Percentiles rank a stretch among this genome's conserved stretches.
These are phyloP conservation scores for Limnephilus auricula DNA, from an alignment of 2,888 invertebrate species.

Conservation along the genomic window DNA sequence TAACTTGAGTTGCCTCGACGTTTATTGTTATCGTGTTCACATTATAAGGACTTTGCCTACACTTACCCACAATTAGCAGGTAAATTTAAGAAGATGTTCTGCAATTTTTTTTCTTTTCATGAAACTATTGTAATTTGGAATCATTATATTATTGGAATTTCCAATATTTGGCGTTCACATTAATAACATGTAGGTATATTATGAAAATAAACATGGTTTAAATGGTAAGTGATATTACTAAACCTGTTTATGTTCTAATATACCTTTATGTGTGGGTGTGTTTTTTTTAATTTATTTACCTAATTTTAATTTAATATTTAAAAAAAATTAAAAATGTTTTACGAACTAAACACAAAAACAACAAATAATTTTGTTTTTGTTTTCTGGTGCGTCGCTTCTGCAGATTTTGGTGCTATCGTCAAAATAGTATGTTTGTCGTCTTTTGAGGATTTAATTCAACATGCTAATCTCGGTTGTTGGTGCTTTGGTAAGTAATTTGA, in stretches of 20 bases:
- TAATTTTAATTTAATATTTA: too few relatives aligned
- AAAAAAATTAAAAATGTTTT: too few relatives aligned
- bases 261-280: too few relatives aligned
- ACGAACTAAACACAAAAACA: too few relatives aligned
- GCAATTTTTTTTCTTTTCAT: neutral
- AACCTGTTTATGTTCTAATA: too few relatives aligned
- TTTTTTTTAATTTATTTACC: too few relatives aligned
- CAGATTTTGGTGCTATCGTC: neutral
- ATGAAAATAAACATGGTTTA: too few relatives aligned
- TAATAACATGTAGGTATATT: too few relatives aligned
- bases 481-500: too few relatives aligned
- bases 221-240: too few relatives aligned
- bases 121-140: neutral
- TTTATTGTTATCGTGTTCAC: neutral
- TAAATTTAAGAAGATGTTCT: neutral
- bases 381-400: neutral
- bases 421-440: neutral
- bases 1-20: neutral
- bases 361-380: neutral
- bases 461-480: too few relatives aligned
- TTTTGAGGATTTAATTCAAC: neutral
- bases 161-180: too few relatives aligned
- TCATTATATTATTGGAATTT: neutral
- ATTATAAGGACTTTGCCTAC: neutral
- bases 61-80: neutral